Percentiles rank a stretch among this genome's conserved stretches.
Conservation (phyloP, 1,140 invertebrate genomes). For the Nebria ingens region DNA sequence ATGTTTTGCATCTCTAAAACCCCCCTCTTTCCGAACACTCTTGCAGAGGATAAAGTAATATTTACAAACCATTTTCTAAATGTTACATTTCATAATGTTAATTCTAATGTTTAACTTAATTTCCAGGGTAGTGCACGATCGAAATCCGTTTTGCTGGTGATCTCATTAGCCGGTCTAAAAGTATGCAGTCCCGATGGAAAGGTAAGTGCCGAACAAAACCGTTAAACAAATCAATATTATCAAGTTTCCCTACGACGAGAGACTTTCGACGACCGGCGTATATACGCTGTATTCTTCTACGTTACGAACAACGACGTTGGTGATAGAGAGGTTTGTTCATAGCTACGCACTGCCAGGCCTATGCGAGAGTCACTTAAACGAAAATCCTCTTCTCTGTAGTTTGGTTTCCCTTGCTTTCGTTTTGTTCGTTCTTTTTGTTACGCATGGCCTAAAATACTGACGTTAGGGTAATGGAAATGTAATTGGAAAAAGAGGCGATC, state of each 20-base stretch:
- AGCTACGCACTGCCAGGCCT: background rate
- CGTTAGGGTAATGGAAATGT: slow-evolving; percentile 4
- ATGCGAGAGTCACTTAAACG: background rate
- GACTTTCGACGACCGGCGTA: background rate
- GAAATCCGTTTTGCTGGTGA: slow-evolving; percentile 60
- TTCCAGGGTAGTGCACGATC: slow-evolving; percentile 51
- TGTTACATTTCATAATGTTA: too few relatives aligned
- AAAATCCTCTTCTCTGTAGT: background rate
- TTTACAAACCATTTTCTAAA: too few relatives aligned
- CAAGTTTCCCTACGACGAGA: too few relatives aligned
- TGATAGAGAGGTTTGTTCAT: too few relatives aligned
- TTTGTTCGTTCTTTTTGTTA: background rate
- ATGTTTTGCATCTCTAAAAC: too few relatives aligned
- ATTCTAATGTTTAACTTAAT: too few relatives aligned
- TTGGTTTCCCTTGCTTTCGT: background rate
- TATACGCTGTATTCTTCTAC: background rate
- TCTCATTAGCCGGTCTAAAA: slow-evolving; percentile 67
- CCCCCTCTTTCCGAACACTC: too few relatives aligned
- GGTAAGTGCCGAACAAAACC: slow-evolving; percentile 39
- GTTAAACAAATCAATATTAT: background rate
- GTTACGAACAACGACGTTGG: background rate
- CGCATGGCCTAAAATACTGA: slow-evolving; percentile 1
- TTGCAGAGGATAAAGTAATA: too few relatives aligned
- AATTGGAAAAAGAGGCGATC: slow-evolving; percentile 3
- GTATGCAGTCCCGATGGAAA: slow-evolving; percentile 73